Percentiles rank a stretch among this genome's conserved stretches.
phyloP scores from a whole-genome alignment of 92 coral and sea anemone genomes.

The Phenganax subtilis region DNA sequence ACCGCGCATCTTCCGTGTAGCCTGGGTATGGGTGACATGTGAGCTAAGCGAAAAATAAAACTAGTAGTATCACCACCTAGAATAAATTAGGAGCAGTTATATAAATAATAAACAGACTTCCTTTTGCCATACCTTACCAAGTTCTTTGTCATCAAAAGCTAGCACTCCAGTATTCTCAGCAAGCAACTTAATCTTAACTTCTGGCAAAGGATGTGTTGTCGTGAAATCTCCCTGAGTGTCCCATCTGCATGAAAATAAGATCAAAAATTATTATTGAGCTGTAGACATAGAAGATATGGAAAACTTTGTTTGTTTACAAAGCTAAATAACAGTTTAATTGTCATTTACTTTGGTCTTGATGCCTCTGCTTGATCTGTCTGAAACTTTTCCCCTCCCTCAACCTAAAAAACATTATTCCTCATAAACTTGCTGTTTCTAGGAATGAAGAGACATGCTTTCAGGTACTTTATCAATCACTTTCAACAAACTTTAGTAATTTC shows the following conservation, averaged over 20 bases:
- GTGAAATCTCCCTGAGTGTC: slow-evolving; percentile 96
- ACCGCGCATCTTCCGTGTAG: slow-evolving; percentile 72
- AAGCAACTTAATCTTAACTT: slow-evolving; percentile 73
- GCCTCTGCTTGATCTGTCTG: slow-evolving; percentile 93
- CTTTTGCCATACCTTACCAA: slow-evolving; percentile 60
- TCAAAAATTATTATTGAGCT: neutral
- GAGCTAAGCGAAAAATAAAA: slow-evolving; percentile 39
- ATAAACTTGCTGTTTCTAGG: no score
- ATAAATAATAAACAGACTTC: neutral
- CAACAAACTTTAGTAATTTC: neutral
- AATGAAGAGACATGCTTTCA: no score
- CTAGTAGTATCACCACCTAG: no score
- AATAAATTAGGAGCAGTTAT: neutral
- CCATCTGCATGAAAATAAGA: slow-evolving; percentile 59
- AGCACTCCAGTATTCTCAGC: slow-evolving; percentile 74
- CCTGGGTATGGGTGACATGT: slow-evolving; percentile 82
- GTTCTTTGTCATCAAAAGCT: slow-evolving; percentile 92
- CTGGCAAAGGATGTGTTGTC: slow-evolving; percentile 92
- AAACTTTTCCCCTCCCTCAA: slow-evolving; percentile 95
- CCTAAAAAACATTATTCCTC: slow-evolving; percentile 41
- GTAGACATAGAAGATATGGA: neutral
- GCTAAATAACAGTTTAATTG: neutral
- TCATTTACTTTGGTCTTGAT: slow-evolving; percentile 67
- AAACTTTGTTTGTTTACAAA: neutral
- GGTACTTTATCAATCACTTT: no score